These are phyloP conservation scores for Podarcis lilfordi DNA, from an alignment of 2,797 vertebrate genomes.

Conservation along the genomic window DNA sequence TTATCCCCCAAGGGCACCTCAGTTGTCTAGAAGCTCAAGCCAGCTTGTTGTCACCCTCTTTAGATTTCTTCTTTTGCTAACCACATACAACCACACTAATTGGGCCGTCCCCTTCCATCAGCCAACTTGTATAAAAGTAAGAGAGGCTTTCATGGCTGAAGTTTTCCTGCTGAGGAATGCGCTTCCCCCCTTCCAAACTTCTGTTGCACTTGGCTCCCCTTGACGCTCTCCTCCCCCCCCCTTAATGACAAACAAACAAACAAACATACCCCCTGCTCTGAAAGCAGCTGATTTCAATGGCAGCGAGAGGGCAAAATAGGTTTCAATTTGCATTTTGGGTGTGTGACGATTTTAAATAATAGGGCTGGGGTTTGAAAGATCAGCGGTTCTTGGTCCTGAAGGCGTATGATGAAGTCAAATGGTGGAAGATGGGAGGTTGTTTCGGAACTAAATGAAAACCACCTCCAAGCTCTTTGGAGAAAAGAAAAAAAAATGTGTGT, in stretches of 20 bases:
- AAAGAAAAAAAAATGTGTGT: not conserved
- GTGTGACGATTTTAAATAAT: not conserved
- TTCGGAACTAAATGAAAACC: not conserved
- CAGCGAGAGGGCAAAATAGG: not conserved
- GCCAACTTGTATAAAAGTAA: slow-evolving; percentile 40
- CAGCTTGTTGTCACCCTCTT: slow-evolving; percentile 55
- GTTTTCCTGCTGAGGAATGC: slow-evolving; percentile 8
- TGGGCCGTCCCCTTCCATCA: slow-evolving; percentile 47
- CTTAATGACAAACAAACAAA: too few species aligned
- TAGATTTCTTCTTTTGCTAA: slow-evolving; percentile 60
- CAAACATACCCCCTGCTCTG: not conserved
- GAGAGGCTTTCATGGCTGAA: not conserved
- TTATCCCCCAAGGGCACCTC: slow-evolving; percentile 18
- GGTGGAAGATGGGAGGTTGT: not conserved
- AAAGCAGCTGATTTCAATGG: not conserved
- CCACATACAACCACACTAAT: slow-evolving; percentile 47
- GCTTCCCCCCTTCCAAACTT: not conserved
- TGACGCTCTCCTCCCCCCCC: too few species aligned
- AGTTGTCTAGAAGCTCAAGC: slow-evolving; percentile 48
- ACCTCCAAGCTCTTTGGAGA: not conserved
- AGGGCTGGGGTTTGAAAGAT: not conserved
- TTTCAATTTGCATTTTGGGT: not conserved
- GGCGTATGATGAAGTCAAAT: not conserved
- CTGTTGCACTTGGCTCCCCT: not conserved
- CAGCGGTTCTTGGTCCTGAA: not conserved